Conservation (phyloP, 53 echinoderm and acorn worm species). For the Paracentrotus lividus region DNA sequence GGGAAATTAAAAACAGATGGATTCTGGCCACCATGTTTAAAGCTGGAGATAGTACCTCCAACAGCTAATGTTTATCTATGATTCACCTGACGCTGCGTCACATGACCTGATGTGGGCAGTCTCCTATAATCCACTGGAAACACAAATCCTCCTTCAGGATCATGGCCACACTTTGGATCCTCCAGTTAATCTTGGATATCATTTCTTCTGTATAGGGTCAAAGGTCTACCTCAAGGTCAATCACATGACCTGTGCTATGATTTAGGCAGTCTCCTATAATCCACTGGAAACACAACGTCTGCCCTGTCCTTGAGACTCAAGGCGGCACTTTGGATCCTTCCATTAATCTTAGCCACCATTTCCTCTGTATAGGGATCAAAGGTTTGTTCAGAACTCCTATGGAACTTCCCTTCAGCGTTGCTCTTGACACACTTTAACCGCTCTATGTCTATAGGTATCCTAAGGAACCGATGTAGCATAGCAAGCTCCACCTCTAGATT, state of each 20-base stretch:
- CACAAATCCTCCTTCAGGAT: not conserved
- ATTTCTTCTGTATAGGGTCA: conserved; percentile 35
- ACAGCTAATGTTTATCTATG: no score
- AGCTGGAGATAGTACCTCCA: no score
- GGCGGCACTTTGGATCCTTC: conserved; percentile 38
- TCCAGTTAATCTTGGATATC: conserved; percentile 30
- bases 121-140: conserved; percentile 54
- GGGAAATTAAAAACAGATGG: no score
- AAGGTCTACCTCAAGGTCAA: no score
- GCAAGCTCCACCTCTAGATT: conserved; percentile 58
- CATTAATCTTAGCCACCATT: conserved; percentile 38
- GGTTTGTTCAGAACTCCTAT: not conserved
- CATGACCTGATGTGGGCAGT: not conserved
- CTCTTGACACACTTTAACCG: conserved; percentile 30
- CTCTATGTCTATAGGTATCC: conserved; percentile 50
- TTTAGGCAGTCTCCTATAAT: not conserved
- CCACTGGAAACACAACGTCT: conserved; percentile 43
- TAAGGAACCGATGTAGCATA: conserved; percentile 48
- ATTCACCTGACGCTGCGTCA: no score
- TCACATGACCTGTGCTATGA: conserved; percentile 36
- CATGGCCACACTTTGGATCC: conserved; percentile 23
- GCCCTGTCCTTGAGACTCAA: not conserved
- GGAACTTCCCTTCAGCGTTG: conserved; percentile 45
- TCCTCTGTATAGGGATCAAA: conserved; percentile 35
- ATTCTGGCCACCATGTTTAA: no score